A percentile compares a stretch with the other conserved stretches of the same genome.
phyloP scores from a whole-genome alignment of 2,797 vertebrate species.

The Urophycis tenuis region DNA sequence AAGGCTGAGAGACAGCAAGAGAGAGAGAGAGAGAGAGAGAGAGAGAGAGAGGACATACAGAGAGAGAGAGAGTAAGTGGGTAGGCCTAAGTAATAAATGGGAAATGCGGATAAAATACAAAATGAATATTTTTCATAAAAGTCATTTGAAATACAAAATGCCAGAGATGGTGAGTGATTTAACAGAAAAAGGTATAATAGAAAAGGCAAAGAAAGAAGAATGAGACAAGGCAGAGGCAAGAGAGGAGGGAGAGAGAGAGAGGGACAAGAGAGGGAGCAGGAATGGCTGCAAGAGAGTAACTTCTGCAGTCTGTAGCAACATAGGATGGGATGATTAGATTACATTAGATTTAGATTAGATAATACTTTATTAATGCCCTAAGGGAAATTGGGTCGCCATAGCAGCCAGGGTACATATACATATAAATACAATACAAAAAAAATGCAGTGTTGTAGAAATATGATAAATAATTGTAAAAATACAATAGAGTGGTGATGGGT shows the following conservation, averaged over 20 bases:
- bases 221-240: background rate
- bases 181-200: background rate
- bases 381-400: no score
- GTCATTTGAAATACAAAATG: background rate
- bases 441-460: no score
- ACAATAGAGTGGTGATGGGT: no score
- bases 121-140: background rate
- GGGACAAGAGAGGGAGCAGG: background rate
- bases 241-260: background rate
- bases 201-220: background rate
- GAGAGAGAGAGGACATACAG: background rate
- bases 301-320: background rate
- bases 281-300: background rate
- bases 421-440: no score
- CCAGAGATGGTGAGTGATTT: background rate
- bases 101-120: background rate
- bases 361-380: no score
- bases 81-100: no score
- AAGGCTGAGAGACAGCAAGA: no score
- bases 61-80: no score
- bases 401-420: no score
- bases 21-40: background rate
- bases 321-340: background rate
- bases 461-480: no score
- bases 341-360: no score